Base-by-base conservation (phyloP, 2,888 invertebrate genomes). In the Ichneumoninae sp. region DNA sequence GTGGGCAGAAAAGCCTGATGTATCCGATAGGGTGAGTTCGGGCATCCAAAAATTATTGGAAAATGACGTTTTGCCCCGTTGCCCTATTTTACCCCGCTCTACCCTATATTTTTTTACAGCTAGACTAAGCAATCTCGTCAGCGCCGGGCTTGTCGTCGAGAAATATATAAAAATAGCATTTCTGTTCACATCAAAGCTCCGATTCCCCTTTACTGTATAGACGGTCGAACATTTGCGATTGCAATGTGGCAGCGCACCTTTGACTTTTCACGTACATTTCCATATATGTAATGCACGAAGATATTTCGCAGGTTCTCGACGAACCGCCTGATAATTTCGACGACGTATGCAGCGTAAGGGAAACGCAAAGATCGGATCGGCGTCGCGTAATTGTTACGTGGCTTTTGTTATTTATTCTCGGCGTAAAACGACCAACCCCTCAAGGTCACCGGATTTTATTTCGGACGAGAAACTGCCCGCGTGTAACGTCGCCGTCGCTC, bases 391-490 rank as follows among this genome's bases (percentile, higher is more conserved):
- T 33, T 69, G 50, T 30, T 52, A 30, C 40, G n/a, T 22, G 26
- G 71, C 68, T 66, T 66, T 54, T 76, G 36, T 54, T 44, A 40
- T 76, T 68, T 68, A 33, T 57, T 68, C 65, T 13, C 26, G 52
- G 54, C 54, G n/a, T 54, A 7, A 54, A 54, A 54, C 19, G 26
- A 16, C 66, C n/a, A 65, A 44, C 10, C 16, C n/a, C 26, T 47
- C 68, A 22, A 33, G 36, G 74, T 68, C 36, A 6, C 1, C 66
- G 8, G 26, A 7, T 66, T 66, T 66, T 26, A 76, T 76, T 40
- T 75, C 26, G 52, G 54, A 36, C 50, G 22, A 22, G 68, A 26
- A 30, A 66, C 19, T 36, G 16, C 36, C 33, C 13, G 10, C 30
- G 16, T 7, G 22, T 30, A 52, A 52, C 0, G 19, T n/a, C 19